Evolutionary conservation across 2,797 vertebrate species (phyloP).

Genomic region (Schizopygopsis pylzovi): DNA sequence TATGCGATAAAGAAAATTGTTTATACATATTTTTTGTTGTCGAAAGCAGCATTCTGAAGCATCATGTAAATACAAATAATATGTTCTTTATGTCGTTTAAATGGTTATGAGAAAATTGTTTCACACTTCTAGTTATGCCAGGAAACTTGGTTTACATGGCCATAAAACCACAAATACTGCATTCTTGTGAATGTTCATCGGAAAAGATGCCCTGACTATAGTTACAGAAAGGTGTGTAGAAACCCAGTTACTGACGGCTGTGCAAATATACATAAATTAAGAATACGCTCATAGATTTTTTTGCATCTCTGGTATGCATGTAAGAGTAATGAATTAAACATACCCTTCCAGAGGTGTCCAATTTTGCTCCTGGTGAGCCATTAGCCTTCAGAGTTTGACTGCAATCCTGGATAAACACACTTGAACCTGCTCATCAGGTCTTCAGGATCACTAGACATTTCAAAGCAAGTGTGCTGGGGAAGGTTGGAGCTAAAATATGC

Average conservation of each 20-base stretch:
- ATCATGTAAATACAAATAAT: neutral
- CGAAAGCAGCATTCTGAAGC: neutral
- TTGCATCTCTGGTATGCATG: neutral
- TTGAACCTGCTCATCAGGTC: neutral
- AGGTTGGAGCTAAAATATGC: neutral
- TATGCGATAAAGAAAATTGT: neutral
- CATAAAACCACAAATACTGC: no score
- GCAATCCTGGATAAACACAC: neutral
- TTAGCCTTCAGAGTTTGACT: neutral
- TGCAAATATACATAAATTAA: neutral
- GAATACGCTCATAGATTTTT: neutral
- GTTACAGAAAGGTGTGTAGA: neutral
- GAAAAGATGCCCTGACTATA: neutral
- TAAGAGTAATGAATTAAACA: neutral
- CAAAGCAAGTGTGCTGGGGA: neutral
- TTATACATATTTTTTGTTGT: neutral
- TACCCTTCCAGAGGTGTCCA: neutral
- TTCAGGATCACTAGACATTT: neutral
- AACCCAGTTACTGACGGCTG: neutral
- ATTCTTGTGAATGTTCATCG: neutral
- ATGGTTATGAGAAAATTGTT: neutral
- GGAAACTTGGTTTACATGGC: no score
- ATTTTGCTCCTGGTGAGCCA: neutral
- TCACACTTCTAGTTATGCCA: neutral
- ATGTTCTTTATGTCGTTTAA: neutral